phyloP scores from a whole-genome alignment of 2,888 invertebrate species.

The Brenthis daphne region DNA sequence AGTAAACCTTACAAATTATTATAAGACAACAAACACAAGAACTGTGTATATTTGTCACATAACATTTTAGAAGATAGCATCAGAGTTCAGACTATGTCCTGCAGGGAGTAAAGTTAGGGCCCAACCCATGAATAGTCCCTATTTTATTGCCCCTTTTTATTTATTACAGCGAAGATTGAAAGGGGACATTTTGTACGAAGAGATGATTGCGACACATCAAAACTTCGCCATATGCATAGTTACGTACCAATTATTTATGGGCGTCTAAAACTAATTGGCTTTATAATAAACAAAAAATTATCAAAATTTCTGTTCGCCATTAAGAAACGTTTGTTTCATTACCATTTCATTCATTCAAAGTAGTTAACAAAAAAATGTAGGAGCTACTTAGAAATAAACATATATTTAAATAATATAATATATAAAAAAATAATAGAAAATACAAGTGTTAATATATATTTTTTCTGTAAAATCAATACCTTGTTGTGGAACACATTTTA shows the following conservation, averaged over 20 bases:
- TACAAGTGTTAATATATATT: conserved; percentile 50
- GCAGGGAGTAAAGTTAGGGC: conserved; percentile 39
- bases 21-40: neutral
- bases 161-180: conserved; percentile 80
- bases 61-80: conserved; percentile 45
- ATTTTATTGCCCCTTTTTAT: conserved; percentile 78
- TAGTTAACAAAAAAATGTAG: neutral
- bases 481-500: conserved; percentile 63
- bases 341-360: too few relatives aligned
- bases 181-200: conserved; percentile 67
- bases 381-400: neutral
- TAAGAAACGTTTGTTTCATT: too few relatives aligned
- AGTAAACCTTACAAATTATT: neutral
- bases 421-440: conserved; percentile 39
- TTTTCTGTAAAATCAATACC: conserved; percentile 72
- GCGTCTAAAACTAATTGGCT: neutral
- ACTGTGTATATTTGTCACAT: neutral
- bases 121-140: conserved; percentile 50
- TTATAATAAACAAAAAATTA: neutral
- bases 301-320: too few relatives aligned
- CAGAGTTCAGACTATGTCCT: conserved; percentile 51
- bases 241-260: conserved; percentile 28
- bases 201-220: conserved; percentile 61
- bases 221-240: conserved; percentile 34
- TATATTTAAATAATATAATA: conserved; percentile 39